These are phyloP conservation scores for Entomobrya multifasciata DNA, from an alignment of 2,888 invertebrate species.

Conservation along the genomic window DNA sequence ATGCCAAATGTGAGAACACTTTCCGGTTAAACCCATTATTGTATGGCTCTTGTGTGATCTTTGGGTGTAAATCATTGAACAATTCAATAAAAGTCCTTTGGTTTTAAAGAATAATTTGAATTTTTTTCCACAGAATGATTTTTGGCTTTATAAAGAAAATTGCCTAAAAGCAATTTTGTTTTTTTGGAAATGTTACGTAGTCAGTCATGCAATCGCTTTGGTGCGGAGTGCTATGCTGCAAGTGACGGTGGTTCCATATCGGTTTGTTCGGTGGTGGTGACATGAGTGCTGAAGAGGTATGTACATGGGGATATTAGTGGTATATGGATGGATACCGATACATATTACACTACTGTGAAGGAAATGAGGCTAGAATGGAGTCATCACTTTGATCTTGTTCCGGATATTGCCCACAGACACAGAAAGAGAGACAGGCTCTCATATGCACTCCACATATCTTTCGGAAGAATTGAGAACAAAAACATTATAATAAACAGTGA, in stretches of 20 bases:
- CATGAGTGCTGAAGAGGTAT: neutral
- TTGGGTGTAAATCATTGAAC: neutral
- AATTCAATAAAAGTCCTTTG: constrained; percentile 31
- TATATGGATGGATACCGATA: constrained; percentile 51
- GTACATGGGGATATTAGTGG: neutral
- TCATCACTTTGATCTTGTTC: constrained; percentile 72
- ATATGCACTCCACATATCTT: neutral
- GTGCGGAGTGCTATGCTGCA: constrained; percentile 5
- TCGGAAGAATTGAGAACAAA: neutral
- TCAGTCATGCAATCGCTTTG: neutral
- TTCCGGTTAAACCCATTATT: neutral
- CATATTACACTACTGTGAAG: constrained; percentile 53
- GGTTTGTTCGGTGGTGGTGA: constrained; percentile 20
- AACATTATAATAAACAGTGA: constrained; percentile 4
- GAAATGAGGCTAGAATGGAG: constrained; percentile 71
- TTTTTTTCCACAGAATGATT: neutral
- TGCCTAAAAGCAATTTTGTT: constrained; percentile 24
- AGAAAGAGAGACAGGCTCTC: constrained; percentile 31
- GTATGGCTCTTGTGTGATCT: neutral
- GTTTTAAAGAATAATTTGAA: constrained; percentile 27
- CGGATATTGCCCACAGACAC: constrained; percentile 64
- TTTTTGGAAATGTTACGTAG: neutral
- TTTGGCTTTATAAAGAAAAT: neutral
- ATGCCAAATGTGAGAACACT: neutral
- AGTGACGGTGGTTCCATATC: constrained; percentile 40